Conservation (phyloP, 2,113 vertebrate genomes). For the Carollia perspicillata region DNA sequence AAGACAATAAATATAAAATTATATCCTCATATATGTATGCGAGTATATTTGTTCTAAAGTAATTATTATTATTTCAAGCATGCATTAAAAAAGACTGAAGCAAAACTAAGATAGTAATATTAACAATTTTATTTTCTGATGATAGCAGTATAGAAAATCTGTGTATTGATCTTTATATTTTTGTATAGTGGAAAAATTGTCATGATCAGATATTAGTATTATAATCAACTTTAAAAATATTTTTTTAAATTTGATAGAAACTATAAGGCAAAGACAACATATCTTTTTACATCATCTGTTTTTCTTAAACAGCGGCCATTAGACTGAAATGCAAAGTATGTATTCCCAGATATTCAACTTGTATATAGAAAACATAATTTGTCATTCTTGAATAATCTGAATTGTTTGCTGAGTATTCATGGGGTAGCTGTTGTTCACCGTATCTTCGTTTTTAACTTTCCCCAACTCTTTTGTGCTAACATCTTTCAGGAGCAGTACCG, state of each 20-base stretch:
- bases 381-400: not conserved
- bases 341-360: not conserved
- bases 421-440: not conserved
- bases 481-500: constrained; percentile 94
- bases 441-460: not conserved
- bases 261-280: not conserved
- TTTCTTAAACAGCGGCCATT: not conserved
- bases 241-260: not conserved
- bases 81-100: not conserved
- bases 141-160: not conserved
- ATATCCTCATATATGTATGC: not conserved
- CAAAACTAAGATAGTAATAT: not conserved
- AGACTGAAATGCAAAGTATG: not conserved
- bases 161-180: not conserved
- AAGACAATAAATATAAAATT: not conserved
- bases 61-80: not conserved
- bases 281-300: not conserved
- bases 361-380: not conserved
- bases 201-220: not conserved
- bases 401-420: not conserved
- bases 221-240: not conserved
- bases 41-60: constrained; percentile 9
- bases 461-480: not conserved
- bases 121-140: not conserved
- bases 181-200: not conserved